These are phyloP conservation scores for Platycheirus rosarum DNA, from an alignment of 2,888 invertebrate species.

Conservation along the genomic window DNA sequence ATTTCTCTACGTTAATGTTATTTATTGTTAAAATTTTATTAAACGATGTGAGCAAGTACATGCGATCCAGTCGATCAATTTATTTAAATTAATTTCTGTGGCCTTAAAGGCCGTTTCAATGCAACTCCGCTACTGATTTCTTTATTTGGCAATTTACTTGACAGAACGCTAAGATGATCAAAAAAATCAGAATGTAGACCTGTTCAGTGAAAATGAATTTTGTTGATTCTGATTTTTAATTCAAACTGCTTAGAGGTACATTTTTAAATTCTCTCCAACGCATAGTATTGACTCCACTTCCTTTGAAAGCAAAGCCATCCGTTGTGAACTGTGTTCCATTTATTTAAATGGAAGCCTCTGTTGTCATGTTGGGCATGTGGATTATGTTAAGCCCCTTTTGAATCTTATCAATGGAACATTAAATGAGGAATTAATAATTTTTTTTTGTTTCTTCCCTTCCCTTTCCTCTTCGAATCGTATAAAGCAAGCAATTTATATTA, in stretches of 20 bases:
- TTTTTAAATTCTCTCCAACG: conserved; percentile 1
- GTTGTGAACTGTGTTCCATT: conserved; percentile 43
- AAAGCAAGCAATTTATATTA: conserved; percentile 37
- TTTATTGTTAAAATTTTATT: too few relatives aligned
- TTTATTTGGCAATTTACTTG: conserved; percentile 20
- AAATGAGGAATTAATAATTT: conserved; percentile 51
- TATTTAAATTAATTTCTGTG: too few relatives aligned
- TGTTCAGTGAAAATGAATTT: conserved; percentile 3
- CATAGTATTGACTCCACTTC: conserved; percentile 26
- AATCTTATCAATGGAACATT: conserved; percentile 41
- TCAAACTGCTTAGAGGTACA: conserved; percentile 18
- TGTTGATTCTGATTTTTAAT: not conserved
- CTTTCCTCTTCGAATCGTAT: not conserved
- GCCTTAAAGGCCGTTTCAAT: too few relatives aligned
- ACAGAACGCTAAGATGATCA: conserved; percentile 7
- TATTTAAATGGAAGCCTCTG: not conserved
- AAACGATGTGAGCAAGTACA: too few relatives aligned
- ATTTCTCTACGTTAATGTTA: too few relatives aligned
- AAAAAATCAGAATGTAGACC: conserved; percentile 47
- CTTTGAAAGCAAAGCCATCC: conserved; percentile 45
- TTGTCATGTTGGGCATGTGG: conserved; percentile 33
- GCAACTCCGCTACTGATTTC: not conserved
- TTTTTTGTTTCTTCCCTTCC: not conserved
- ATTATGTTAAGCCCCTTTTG: conserved; percentile 48
- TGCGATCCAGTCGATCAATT: too few relatives aligned